Percentiles rank a stretch among this genome's conserved stretches.
These are phyloP conservation scores for Ceramica pisi DNA, from an alignment of 2,888 invertebrate species.

Conservation along the genomic window DNA sequence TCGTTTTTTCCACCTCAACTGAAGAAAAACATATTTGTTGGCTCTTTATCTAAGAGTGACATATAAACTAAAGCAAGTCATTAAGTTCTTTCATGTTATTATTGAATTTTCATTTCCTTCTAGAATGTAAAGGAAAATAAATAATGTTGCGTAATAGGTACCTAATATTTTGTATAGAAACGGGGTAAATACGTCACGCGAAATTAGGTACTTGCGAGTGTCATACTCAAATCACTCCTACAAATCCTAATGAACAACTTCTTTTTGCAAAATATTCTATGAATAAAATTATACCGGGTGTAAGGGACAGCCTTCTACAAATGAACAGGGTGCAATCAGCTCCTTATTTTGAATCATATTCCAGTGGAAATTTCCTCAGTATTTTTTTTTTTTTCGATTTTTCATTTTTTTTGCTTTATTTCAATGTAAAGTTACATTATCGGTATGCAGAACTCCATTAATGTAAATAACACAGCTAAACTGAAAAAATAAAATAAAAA, in stretches of 20 bases:
- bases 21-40: constrained; percentile 40
- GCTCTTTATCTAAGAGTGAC: constrained; percentile 28
- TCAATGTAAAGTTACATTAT: no score
- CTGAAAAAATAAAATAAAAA: no score
- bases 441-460: no score
- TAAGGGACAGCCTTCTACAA: no score
- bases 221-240: constrained; percentile 2
- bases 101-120: constrained; percentile 1
- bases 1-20: constrained; percentile 1
- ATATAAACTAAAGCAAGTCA: constrained; percentile 15
- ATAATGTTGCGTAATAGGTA: not conserved
- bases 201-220: constrained; percentile 1
- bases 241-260: not conserved
- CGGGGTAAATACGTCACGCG: not conserved
- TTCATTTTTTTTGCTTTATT: no score
- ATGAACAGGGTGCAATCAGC: no score
- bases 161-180: constrained; percentile 3
- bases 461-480: no score
- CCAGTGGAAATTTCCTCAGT: no score
- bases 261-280: not conserved
- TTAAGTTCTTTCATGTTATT: constrained; percentile 10
- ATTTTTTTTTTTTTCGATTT: no score
- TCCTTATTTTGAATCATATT: no score
- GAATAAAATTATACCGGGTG: no score
- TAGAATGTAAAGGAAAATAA: not conserved